phyloP scores from a whole-genome alignment of 92 coral and sea anemone genomes.

The Porites lobata region DNA sequence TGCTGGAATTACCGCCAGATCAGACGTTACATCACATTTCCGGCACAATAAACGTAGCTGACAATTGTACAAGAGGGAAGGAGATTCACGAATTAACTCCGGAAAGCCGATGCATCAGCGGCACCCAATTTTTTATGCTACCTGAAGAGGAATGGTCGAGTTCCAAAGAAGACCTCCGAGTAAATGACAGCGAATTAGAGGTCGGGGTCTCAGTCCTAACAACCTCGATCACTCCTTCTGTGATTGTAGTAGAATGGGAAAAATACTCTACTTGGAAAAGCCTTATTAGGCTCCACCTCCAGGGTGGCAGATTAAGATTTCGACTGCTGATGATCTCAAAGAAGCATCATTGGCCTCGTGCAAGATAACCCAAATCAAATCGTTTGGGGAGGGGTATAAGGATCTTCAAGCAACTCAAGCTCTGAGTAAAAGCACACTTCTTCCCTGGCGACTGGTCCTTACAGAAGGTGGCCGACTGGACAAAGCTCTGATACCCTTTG shows the following conservation, averaged over 20 bases:
- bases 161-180: neutral
- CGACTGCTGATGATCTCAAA: neutral
- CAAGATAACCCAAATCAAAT: constrained; percentile 9
- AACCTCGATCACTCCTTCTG: neutral
- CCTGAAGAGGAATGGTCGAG: constrained; percentile 14
- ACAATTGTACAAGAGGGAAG: constrained; percentile 30
- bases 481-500: neutral
- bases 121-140: constrained; percentile 16
- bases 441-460: constrained; percentile 14
- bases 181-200: neutral
- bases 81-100: constrained; percentile 24
- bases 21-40: constrained; percentile 41
- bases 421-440: neutral
- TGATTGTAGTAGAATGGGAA: neutral
- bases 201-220: neutral
- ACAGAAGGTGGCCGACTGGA: constrained; percentile 27
- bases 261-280: constrained; percentile 1
- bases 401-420: neutral
- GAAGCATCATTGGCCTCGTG: constrained; percentile 5
- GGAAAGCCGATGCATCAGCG: constrained; percentile 47
- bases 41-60: constrained; percentile 42
- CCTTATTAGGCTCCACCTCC: neutral
- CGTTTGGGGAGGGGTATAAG: neutral
- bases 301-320: neutral
- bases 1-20: constrained; percentile 32